Evolutionary conservation across 2,888 invertebrate genomes (phyloP).

Genomic region (Syrista parreyssii): DNA sequence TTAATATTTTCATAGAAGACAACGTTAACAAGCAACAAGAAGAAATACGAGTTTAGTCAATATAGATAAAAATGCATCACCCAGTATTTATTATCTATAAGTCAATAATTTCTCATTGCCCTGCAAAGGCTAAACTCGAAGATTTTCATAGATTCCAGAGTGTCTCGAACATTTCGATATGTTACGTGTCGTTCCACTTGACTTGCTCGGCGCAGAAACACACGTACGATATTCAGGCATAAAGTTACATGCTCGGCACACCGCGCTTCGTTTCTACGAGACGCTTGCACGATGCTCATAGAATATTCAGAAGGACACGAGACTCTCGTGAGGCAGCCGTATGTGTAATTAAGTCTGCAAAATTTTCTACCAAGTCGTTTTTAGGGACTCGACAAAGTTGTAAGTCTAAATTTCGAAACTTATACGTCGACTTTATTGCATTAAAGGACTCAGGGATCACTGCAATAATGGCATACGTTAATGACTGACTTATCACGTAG

Average conservation of each 20-base stretch:
- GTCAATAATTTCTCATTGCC: neutral
- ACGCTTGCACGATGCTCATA: neutral
- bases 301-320: neutral
- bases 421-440: neutral
- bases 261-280: neutral
- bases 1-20: neutral
- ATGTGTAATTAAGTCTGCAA: neutral
- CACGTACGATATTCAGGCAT: neutral
- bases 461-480: too few relatives aligned
- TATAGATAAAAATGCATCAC: neutral
- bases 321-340: neutral
- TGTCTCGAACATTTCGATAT: conserved; percentile 17
- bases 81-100: neutral
- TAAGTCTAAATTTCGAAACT: neutral
- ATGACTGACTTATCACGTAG: too few relatives aligned
- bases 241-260: neutral
- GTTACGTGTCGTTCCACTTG: conserved; percentile 33
- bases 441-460: neutral
- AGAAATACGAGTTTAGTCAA: neutral
- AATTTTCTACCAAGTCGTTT: neutral
- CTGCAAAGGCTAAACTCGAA: neutral
- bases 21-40: neutral
- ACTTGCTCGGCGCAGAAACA: conserved; percentile 7
- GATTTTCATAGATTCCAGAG: neutral
- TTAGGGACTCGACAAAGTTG: neutral